Base-by-base conservation (phyloP, 1,140 invertebrate species). In the Drosophila bifasciata region DNA sequence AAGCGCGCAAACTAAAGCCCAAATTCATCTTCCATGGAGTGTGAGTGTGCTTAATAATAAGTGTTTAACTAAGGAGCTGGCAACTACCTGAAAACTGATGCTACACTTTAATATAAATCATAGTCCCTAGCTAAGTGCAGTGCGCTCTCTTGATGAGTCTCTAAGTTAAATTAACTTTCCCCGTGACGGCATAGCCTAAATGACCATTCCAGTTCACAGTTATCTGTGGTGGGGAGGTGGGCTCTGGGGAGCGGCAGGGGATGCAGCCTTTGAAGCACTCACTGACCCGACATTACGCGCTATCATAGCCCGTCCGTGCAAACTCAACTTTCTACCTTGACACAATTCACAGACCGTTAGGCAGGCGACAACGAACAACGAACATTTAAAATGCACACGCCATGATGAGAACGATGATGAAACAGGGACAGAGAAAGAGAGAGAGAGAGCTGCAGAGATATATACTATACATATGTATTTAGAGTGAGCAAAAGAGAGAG, bases 261-360 rank as follows among this genome's bases (percentile, higher is more conserved):
- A 11, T 16, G n/a, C 7, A 56, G 36, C 63, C 64, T 68, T 68
- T 68, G 62, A 28, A 50, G 48, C 21, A 39, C 64, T 16, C 62
- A 32, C 62, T 68, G 64, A 68, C 64, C 64, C 50, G 62, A 46
- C 64, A 68, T 56, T 68, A 68, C 49, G 64, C 64, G 62, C 64
- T 66, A 67, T 66, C 63, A 45, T 45, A 45, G 62, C 16, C 46
- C 61, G 62, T 48, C 46, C 55, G 39, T 32, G 55, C 49, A 23
- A 71, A 50, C 68, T 61, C 58, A 58, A 61, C 23, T 15, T 50
- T 57, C 79, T 46, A 85, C 80, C 80, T 85, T 85, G 80, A 85
- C 81, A 85, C 81, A 77, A 66, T 85, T 85, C 79, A 80, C 81
- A 67, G 76, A 46, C 72, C 68, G 81, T 80, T 85, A 73, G 80